Evolutionary conservation across 2,113 vertebrate species (phyloP).

Genomic region (Abramis brama): DNA sequence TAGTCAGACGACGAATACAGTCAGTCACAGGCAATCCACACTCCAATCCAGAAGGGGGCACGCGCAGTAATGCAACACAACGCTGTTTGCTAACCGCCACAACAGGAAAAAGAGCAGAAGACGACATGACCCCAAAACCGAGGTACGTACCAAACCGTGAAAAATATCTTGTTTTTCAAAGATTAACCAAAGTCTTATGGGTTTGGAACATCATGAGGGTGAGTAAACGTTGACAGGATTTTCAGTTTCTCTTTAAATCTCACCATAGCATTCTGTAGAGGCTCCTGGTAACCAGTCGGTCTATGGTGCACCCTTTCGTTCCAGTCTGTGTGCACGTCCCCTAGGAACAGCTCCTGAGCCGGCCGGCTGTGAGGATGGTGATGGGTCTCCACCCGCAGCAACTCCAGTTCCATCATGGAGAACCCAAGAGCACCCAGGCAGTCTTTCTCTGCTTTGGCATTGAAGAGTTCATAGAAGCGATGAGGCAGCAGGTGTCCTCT

Average conservation of each 20-base stretch:
- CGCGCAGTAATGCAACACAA: too few relatives aligned
- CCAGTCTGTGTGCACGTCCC: conserved; percentile 87
- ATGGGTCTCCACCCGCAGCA: conserved; percentile 81
- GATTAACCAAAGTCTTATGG: too few relatives aligned
- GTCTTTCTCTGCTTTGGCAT: conserved; percentile 70
- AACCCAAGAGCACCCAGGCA: conserved; percentile 82
- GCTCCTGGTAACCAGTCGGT: conserved; percentile 86
- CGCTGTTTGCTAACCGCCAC: too few relatives aligned
- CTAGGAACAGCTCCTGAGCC: conserved; percentile 86
- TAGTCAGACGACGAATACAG: too few relatives aligned
- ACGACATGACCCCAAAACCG: too few relatives aligned
- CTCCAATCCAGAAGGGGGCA: too few relatives aligned
- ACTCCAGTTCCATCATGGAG: conserved; percentile 86
- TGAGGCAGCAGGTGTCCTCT: conserved; percentile 70
- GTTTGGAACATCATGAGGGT: too few relatives aligned
- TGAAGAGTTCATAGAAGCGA: conserved; percentile 81
- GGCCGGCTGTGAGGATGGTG: conserved; percentile 71
- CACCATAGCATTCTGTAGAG: conserved; percentile 88
- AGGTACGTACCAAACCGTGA: too few relatives aligned
- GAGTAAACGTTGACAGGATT: too few relatives aligned
- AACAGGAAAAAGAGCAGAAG: too few relatives aligned
- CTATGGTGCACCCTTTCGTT: conserved; percentile 81
- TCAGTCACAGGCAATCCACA: too few relatives aligned
- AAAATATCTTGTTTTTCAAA: too few relatives aligned
- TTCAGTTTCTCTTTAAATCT: conserved; percentile 56